Evolutionary conservation across 2,797 vertebrate genomes (phyloP), one percentile per base, ranked within the genome.

Genomic region (Pempheris klunzingeri): DNA sequence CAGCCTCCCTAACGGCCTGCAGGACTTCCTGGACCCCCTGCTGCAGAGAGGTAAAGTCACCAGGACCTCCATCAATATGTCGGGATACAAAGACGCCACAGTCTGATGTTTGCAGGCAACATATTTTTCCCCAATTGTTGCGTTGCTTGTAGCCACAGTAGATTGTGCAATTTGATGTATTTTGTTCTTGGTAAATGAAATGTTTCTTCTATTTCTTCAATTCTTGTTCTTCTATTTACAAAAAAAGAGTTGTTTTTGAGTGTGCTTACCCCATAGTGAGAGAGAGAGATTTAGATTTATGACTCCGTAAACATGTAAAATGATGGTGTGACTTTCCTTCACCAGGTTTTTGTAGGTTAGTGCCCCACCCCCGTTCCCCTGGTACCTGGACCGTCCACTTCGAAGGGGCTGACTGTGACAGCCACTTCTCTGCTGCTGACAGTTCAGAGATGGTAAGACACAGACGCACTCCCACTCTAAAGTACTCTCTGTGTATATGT

Each of bases 371-470:
- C 3, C 97, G 96, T 3, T 97, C 98, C 0, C 97, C 97, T 1
- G 98, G 98, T 2, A 98, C 96, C 0, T 99, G 98, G 98, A 99
- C 98, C 0, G 94, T 99, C 84, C 96, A 97, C 87, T 99, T 99
- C 17, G 98, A 99, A 93, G 98, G 98, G 81, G 96, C 97, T 2
- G 96, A 98, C 87, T 98, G 96, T 7, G 98, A 99, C 83, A 97
- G 93, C 86, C 97, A 97, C 83, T 92, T 99, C 61, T 93, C 96
- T 22, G 66, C 84, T 41, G 80, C 93, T 1, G 97, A 98, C 71
- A 96, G 69, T 85, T 92, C 95, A 54, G 97, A 99, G 43, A 90
- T 99, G 95, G 97, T 96, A 95, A 73, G 95, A 93, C 26, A 36
- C 26, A 1, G n/a, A 67, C 39, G 20, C 70, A 26, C 38, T 5